Conservation (phyloP, 2,888 invertebrate species). For the Protula sp. region DNA sequence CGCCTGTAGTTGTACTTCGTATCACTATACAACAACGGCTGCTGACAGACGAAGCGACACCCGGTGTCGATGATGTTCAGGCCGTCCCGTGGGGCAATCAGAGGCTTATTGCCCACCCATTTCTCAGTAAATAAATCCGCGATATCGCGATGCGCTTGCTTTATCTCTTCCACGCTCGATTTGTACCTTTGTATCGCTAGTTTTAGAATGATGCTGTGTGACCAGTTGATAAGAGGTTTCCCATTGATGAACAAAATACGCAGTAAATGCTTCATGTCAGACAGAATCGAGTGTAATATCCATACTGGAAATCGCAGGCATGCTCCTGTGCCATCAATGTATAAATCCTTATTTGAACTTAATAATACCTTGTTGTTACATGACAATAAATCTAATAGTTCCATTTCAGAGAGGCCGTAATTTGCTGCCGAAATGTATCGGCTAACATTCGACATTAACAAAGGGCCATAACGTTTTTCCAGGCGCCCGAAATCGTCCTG, state of each 20-base stretch:
- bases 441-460: no score
- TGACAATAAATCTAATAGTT: constrained; percentile 26
- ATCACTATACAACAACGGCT: constrained; percentile 45
- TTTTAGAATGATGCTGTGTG: constrained; percentile 22
- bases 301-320: constrained; percentile 23
- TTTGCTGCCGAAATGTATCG: constrained; percentile 9
- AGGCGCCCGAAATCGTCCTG: no score
- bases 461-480: no score
- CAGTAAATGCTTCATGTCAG: background rate
- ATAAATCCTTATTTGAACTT: background rate
- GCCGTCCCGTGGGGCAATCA: constrained; percentile 18
- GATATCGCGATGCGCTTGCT: constrained; percentile 30
- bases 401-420: constrained; percentile 25
- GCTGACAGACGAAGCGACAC: constrained; percentile 29
- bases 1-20: constrained; percentile 48
- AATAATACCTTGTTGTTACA: constrained; percentile 23
- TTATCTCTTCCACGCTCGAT: constrained; percentile 20
- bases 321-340: background rate
- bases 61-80: constrained; percentile 18
- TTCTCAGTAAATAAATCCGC: constrained; percentile 34
- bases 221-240: constrained; percentile 28
- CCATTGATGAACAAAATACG: constrained; percentile 15
- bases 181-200: constrained; percentile 28
- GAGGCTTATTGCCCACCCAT: constrained; percentile 31
- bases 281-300: constrained; percentile 1